These are phyloP conservation scores for Asobara japonica DNA, from an alignment of 1,140 invertebrate genomes.

Conservation along the genomic window DNA sequence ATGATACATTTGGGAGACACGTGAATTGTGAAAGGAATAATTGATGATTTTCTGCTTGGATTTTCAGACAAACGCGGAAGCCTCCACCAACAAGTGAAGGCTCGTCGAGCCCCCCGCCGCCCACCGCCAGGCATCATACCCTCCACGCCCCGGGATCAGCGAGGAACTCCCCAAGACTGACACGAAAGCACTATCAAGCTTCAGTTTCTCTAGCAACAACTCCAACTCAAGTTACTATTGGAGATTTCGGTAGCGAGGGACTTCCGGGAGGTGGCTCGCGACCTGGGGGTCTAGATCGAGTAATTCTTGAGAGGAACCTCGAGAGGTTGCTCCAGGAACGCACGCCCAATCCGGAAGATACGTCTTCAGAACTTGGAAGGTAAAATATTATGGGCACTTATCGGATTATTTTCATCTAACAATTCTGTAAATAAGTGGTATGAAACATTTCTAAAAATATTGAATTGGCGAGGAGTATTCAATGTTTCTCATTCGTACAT, in stretches of 20 bases:
- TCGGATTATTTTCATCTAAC: too few relatives aligned
- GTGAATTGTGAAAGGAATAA: too few relatives aligned
- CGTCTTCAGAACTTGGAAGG: constrained; percentile 58
- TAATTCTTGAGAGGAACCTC: constrained; percentile 71
- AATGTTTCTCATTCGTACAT: too few relatives aligned
- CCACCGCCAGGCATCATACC: constrained; percentile 53
- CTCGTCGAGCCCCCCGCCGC: constrained; percentile 60
- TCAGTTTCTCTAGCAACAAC: constrained; percentile 58
- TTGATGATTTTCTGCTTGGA: not conserved
- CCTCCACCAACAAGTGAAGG: constrained; percentile 50
- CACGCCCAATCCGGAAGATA: constrained; percentile 53
- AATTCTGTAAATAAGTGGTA: too few relatives aligned
- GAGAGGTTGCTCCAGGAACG: constrained; percentile 67
- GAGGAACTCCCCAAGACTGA: constrained; percentile 58
- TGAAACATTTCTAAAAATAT: too few relatives aligned
- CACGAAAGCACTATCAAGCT: constrained; percentile 59
- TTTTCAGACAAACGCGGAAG: constrained; percentile 48
- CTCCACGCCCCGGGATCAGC: constrained; percentile 56
- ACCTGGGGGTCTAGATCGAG: constrained; percentile 68
- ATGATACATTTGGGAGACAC: too few relatives aligned
- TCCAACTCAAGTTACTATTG: constrained; percentile 50
- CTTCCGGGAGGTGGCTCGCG: constrained; percentile 47
- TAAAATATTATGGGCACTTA: constrained; percentile 34
- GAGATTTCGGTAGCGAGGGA: constrained; percentile 39
- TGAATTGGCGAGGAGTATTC: too few relatives aligned